Evolutionary conservation across 2,113 vertebrate species (phyloP).

Genomic region (Crotophaga sulcirostris): DNA sequence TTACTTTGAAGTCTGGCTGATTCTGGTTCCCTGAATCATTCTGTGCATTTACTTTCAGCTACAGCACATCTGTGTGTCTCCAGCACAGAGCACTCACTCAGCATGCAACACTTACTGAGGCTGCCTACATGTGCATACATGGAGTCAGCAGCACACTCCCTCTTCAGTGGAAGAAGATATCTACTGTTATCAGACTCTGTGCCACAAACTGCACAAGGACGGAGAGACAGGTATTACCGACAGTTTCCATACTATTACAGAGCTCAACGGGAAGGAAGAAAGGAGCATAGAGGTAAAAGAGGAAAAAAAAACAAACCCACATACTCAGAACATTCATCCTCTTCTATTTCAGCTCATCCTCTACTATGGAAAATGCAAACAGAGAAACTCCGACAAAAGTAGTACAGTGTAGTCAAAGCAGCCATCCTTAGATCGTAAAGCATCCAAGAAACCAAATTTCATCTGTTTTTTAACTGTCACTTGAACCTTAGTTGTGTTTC

Average conservation of each 20-base stretch:
- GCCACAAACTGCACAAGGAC: neutral
- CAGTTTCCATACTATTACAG: neutral
- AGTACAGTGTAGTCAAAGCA: neutral
- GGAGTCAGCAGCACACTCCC: neutral
- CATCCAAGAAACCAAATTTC: neutral
- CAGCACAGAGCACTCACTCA: neutral
- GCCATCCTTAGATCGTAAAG: neutral
- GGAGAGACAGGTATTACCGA: neutral
- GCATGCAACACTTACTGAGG: neutral
- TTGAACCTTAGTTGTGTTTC: neutral
- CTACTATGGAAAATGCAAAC: neutral
- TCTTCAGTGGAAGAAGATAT: neutral
- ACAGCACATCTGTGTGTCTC: neutral
- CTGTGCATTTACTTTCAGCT: neutral
- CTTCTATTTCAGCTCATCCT: neutral
- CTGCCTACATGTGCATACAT: neutral
- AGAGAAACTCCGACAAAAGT: neutral
- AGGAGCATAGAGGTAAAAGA: neutral
- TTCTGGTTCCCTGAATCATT: conserved; percentile 23
- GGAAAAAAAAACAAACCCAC: neutral
- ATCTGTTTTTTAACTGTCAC: neutral
- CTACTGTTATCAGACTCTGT: neutral
- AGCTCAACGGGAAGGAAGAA: neutral
- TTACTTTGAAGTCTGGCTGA: conserved; percentile 37
- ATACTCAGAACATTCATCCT: neutral